Evolutionary conservation across 2,888 invertebrate species (phyloP).

Genomic region (Lathronympha strigana): DNA sequence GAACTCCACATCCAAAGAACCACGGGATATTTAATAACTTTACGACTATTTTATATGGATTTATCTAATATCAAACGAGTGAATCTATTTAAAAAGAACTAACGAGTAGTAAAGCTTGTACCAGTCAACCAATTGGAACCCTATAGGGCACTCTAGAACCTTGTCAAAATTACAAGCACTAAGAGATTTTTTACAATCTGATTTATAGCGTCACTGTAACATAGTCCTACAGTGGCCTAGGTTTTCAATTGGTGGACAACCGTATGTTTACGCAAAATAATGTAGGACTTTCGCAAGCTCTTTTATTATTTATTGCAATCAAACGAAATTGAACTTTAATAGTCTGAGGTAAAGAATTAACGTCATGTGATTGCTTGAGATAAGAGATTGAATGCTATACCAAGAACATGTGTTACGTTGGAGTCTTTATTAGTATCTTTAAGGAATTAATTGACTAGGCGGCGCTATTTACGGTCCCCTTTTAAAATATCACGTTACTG

Average conservation of each 20-base stretch:
- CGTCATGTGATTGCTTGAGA: background rate
- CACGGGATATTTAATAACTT: constrained; percentile 33
- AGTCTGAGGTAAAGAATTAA: background rate
- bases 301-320: background rate
- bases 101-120: constrained; percentile 52
- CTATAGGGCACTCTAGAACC: too few relatives aligned
- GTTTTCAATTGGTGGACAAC: too few relatives aligned
- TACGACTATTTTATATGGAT: constrained; percentile 15
- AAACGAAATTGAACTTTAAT: background rate
- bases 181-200: too few relatives aligned
- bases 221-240: too few relatives aligned
- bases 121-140: too few relatives aligned
- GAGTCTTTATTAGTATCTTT: constrained; percentile 63
- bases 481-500: constrained; percentile 67
- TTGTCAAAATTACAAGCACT: too few relatives aligned
- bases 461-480: constrained; percentile 50
- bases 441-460: constrained; percentile 73
- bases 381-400: constrained; percentile 11
- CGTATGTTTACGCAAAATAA: constrained; percentile 17
- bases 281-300: background rate
- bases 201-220: too few relatives aligned
- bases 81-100: constrained; percentile 15
- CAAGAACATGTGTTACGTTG: constrained; percentile 67
- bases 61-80: constrained; percentile 29
- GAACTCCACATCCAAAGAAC: constrained; percentile 26